Percentiles rank a stretch among this genome's conserved stretches.
phyloP scores from a whole-genome alignment of 1,140 invertebrate genomes.

The Psix sp. region DNA sequence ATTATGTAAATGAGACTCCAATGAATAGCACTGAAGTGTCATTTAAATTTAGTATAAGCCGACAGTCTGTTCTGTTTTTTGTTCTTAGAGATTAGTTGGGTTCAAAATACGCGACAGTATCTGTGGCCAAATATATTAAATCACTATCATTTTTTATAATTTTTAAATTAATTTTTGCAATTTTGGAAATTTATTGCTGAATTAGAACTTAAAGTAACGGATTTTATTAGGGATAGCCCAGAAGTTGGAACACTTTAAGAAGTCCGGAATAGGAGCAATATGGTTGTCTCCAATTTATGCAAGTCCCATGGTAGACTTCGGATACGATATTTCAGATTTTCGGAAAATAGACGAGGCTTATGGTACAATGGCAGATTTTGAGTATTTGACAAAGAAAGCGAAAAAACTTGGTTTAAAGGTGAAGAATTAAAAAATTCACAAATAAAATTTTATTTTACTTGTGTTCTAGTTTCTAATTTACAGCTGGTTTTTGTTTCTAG shows the following conservation, averaged over 20 bases:
- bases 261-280: constrained; percentile 77
- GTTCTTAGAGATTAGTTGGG: no score
- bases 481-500: constrained; percentile 34
- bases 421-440: background rate
- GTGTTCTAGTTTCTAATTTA: background rate
- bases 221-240: constrained; percentile 73
- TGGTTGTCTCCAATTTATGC: constrained; percentile 83
- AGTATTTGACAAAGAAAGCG: constrained; percentile 76
- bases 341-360: constrained; percentile 79
- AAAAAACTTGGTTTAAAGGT: constrained; percentile 74
- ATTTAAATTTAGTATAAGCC: no score
- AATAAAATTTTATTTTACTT: no score
- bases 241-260: constrained; percentile 74
- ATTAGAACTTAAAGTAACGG: no score
- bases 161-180: no score
- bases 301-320: constrained; percentile 83
- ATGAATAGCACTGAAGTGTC: no score
- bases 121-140: no score
- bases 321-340: constrained; percentile 82
- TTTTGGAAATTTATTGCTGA: no score
- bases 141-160: no score
- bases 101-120: no score
- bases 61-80: no score
- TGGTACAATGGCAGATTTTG: constrained; percentile 82
- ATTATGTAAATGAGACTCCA: no score